These are phyloP conservation scores for Mesorhabditis sp. DNA, from an alignment of 2,888 invertebrate species.

Conservation along the genomic window DNA sequence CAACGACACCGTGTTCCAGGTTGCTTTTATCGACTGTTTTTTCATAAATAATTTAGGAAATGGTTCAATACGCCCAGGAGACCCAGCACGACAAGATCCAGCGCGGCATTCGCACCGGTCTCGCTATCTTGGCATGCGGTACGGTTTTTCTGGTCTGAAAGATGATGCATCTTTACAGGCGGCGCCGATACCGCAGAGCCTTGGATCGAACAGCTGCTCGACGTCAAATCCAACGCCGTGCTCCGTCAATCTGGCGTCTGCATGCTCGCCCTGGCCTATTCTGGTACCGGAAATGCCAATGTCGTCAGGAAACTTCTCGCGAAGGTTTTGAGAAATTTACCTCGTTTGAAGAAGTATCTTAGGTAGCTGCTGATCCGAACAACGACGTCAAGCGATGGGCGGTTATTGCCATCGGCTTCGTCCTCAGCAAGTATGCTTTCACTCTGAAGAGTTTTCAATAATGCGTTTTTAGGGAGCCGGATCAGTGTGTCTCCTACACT, in stretches of 20 bases:
- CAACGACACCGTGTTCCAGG: slow-evolving; percentile 68
- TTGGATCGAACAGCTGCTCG: slow-evolving; percentile 75
- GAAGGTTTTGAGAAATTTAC: slow-evolving; percentile 29
- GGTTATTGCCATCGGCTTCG: slow-evolving; percentile 94
- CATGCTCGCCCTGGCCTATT: slow-evolving; percentile 75
- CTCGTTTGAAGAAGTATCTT: not conserved
- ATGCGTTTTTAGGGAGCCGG: slow-evolving; percentile 73
- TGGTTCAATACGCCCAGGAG: slow-evolving; percentile 77
- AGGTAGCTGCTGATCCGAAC: slow-evolving; percentile 92
- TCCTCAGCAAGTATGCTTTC: slow-evolving; percentile 77
- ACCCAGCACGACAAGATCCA: slow-evolving; percentile 97
- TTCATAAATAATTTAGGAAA: slow-evolving; percentile 62
- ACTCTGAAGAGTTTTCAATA: not conserved
- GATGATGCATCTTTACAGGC: slow-evolving; percentile 62
- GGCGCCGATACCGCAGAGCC: slow-evolving; percentile 92
- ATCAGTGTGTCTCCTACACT: slow-evolving; percentile 90
- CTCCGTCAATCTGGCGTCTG: slow-evolving; percentile 82
- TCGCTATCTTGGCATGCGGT: slow-evolving; percentile 60
- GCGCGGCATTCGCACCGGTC: slow-evolving; percentile 91
- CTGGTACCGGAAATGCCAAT: slow-evolving; percentile 93
- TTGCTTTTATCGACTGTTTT: not conserved
- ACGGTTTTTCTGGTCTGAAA: not conserved
- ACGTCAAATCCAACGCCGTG: slow-evolving; percentile 49
- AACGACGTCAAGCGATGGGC: slow-evolving; percentile 97
- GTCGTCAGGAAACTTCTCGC: slow-evolving; percentile 83